Evolutionary conservation across 2,888 invertebrate species (phyloP).

Genomic region (Drosophila multiciliata): DNA sequence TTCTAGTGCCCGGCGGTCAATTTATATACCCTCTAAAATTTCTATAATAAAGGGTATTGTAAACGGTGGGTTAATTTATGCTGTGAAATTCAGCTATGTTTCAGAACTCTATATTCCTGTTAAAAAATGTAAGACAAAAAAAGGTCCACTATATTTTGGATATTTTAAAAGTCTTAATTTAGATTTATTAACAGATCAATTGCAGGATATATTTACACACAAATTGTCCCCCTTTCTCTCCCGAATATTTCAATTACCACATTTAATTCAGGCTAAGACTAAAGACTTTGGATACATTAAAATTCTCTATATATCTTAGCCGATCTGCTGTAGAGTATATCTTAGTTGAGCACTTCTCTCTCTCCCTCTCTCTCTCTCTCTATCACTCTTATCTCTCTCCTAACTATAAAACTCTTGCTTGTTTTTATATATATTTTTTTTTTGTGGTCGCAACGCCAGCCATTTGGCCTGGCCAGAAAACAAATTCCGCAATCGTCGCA

Average conservation of each 20-base stretch:
- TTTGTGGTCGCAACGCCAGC: constrained; percentile 18
- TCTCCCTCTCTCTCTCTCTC: not conserved
- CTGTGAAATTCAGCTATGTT: not conserved
- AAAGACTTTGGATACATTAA: too few species aligned
- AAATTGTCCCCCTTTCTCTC: not conserved
- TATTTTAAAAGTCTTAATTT: not conserved
- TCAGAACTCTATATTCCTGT: not conserved
- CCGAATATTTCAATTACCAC: not conserved
- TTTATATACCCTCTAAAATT: constrained; percentile 10
- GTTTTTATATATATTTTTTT: constrained; percentile 9
- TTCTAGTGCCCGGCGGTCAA: constrained; percentile 52
- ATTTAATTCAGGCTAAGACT: not conserved
- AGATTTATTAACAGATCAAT: not conserved
- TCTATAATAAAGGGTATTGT: not conserved
- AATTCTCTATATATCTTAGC: too few species aligned
- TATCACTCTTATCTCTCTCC: not conserved
- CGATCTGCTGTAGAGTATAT: not conserved
- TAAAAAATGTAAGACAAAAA: not conserved
- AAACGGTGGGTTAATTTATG: not conserved
- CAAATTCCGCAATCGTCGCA: constrained; percentile 71
- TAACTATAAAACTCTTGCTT: constrained; percentile 1
- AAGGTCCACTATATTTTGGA: too few species aligned
- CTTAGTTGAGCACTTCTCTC: not conserved
- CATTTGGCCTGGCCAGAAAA: constrained; percentile 54
- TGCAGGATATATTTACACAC: not conserved